Conservation (phyloP, 2,888 invertebrate genomes). For the Chromoteleia sp. region DNA sequence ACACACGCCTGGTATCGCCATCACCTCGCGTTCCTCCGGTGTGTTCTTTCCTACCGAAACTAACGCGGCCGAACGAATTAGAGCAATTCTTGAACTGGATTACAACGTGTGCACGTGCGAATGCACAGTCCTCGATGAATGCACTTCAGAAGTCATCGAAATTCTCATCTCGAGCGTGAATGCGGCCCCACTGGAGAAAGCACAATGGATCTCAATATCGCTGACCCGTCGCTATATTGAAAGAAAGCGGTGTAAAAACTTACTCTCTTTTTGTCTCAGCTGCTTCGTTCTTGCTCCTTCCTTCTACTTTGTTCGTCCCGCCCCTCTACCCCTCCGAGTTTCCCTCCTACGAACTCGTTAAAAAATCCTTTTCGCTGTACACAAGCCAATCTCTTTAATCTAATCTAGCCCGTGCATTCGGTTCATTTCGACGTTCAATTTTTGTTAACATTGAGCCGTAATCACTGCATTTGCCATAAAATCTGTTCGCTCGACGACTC, state of each 20-base stretch:
- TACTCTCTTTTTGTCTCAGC: constrained; percentile 56
- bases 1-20: background rate
- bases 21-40: background rate
- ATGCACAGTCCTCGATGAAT: constrained; percentile 53
- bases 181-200: constrained; percentile 47
- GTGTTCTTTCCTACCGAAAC: constrained; percentile 19
- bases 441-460: constrained; percentile 3
- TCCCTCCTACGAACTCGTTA: constrained; percentile 31
- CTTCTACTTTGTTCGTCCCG: background rate
- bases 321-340: constrained; percentile 15
- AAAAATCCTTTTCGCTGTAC: constrained; percentile 21
- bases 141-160: constrained; percentile 63
- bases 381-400: constrained; percentile 18
- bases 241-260: constrained; percentile 63
- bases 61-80: constrained; percentile 51
- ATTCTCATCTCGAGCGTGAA: constrained; percentile 67
- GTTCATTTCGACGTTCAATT: constrained; percentile 29
- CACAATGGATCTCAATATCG: constrained; percentile 68
- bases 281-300: constrained; percentile 34
- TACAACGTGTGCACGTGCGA: constrained; percentile 56
- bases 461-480: constrained; percentile 15
- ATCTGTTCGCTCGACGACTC: background rate
- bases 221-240: constrained; percentile 65
- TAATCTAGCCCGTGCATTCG: constrained; percentile 11
- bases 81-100: constrained; percentile 58